Evolutionary conservation across 2,113 vertebrate genomes (phyloP), one percentile per base, ranked within the genome.

Genomic region (Paracanthobrama guichenoti): DNA sequence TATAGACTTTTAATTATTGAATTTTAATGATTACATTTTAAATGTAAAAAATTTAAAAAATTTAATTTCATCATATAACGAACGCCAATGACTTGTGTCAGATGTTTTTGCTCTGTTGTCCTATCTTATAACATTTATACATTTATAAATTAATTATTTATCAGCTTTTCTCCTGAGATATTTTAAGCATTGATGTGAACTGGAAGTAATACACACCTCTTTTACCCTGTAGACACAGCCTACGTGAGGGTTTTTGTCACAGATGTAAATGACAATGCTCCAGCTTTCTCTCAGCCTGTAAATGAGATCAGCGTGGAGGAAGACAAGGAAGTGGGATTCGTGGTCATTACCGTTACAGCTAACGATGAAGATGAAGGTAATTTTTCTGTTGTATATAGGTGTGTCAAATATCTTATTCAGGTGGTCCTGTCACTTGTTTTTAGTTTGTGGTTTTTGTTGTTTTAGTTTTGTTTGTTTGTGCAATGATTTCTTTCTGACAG

Each of bases 251-350:
- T 98, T 92, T 96, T 96, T 79, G 86, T 98, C 87, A 93, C 95
- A 0, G 97, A 98, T 35, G 92, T 97, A 26, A 98, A 98, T 13
- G 97, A 97, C 93, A 97, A 97, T 1, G 91, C 94, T 0, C 97
- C 97, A 0, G 89, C 89, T 0, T 97, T 98, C 88, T 91, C 93
- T 76, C 94, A 62, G 50, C 60, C 92, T 0, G 88, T 92, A 64
- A 96, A 97, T 28, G 95, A 96, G 85, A 92, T 96, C 88, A 96
- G 93, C 79, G 64, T 96, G 89, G 96, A 96, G 64, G 97, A 98
- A 79, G 96, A 97, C 92, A 91, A 92, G 76, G 96, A 97, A 85
- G 92, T 96, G 66, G 96, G 96, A 84, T 95, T 92, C 83, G 86
- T 94, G 84, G 89, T 98, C 85, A 92, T 97, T 91, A 97, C 96